These are phyloP conservation scores for Leguminivora glycinivorella DNA, from an alignment of 1,140 invertebrate genomes.

Conservation along the genomic window DNA sequence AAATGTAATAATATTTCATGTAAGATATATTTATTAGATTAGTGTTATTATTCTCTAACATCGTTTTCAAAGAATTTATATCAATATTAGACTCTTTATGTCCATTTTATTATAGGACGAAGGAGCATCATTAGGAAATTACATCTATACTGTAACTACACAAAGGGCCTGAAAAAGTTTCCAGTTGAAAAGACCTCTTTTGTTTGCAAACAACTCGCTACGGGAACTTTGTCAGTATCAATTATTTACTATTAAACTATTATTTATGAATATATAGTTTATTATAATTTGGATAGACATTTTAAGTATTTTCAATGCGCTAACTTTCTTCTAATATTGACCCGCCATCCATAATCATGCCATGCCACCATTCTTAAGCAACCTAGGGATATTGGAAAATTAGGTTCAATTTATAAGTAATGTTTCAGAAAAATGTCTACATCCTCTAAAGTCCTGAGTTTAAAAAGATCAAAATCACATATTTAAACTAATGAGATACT, in stretches of 20 bases:
- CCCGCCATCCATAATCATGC: too few relatives aligned
- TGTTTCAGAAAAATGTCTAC: too few relatives aligned
- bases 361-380: too few relatives aligned
- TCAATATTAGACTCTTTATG: not conserved
- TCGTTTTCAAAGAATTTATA: not conserved
- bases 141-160: constrained; percentile 2
- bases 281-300: too few relatives aligned
- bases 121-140: not conserved
- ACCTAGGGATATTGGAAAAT: too few relatives aligned
- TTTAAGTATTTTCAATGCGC: too few relatives aligned
- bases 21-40: not conserved
- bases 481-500: too few relatives aligned
- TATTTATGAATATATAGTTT: too few relatives aligned
- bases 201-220: not conserved
- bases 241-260: not conserved
- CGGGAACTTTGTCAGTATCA: not conserved
- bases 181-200: not conserved
- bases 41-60: not conserved
- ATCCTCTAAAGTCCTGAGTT: too few relatives aligned
- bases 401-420: too few relatives aligned
- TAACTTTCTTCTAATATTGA: too few relatives aligned
- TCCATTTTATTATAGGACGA: not conserved
- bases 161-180: not conserved
- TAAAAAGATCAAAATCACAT: too few relatives aligned
- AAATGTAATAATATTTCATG: not conserved